Percentiles rank a stretch among this genome's conserved stretches.
Evolutionary conservation across 2,888 invertebrate species (phyloP).

Genomic region (Melieria crassipennis): DNA sequence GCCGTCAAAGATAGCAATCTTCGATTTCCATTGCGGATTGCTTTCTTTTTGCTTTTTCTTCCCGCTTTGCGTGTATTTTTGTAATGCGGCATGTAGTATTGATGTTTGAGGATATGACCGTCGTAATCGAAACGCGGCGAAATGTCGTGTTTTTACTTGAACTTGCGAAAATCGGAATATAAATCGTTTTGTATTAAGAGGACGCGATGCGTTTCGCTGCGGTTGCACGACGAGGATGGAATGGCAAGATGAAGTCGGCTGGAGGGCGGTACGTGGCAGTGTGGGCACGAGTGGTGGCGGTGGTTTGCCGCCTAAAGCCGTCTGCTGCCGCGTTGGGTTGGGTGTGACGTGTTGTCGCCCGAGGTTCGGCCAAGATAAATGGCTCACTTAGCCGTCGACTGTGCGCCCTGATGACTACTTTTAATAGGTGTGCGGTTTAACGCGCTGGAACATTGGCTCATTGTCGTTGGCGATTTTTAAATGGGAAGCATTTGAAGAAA

Average conservation of each 20-base stretch:
- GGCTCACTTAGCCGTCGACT: slow-evolving; percentile 60
- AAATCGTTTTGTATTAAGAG: slow-evolving; percentile 57
- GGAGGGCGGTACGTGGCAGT: slow-evolving; percentile 47
- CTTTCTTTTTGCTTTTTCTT: slow-evolving; percentile 26
- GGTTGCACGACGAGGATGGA: slow-evolving; percentile 14
- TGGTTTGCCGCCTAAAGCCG: slow-evolving; percentile 11
- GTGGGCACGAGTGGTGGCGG: slow-evolving; percentile 23
- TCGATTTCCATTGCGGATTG: slow-evolving; percentile 53
- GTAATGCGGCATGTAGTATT: slow-evolving; percentile 29
- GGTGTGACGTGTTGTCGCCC: slow-evolving; percentile 44
- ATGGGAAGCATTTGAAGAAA: no score
- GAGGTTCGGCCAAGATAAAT: slow-evolving; percentile 64
- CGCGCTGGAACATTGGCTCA: slow-evolving; percentile 17
- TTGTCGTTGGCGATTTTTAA: no score
- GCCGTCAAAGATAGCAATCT: slow-evolving; percentile 63
- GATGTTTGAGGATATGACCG: slow-evolving; percentile 35
- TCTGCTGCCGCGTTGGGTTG: slow-evolving; percentile 38
- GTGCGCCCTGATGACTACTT: background rate
- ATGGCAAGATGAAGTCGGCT: slow-evolving; percentile 53
- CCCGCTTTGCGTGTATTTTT: slow-evolving; percentile 35
- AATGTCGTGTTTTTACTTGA: slow-evolving; percentile 44
- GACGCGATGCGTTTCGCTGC: slow-evolving; percentile 21
- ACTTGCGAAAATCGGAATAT: slow-evolving; percentile 53
- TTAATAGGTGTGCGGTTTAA: slow-evolving; percentile 38
- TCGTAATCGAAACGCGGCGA: slow-evolving; percentile 42